Evolutionary conservation across 2,113 vertebrate species (phyloP), one percentile per base, ranked within the genome.

Genomic region (Embiotoca jacksoni): DNA sequence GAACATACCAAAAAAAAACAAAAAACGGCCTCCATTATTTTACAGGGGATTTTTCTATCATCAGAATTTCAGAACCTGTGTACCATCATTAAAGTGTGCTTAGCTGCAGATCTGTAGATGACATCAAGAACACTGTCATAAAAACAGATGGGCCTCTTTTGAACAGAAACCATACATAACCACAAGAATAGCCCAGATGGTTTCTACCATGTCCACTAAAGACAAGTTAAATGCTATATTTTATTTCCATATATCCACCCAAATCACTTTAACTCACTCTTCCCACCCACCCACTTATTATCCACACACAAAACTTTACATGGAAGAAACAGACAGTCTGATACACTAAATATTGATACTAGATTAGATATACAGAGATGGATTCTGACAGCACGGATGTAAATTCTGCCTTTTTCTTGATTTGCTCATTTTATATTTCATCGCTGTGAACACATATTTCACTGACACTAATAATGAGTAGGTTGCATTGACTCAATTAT

Each of bases 401-500:
- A 58, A 54, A 39, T 58, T 63, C 0, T 31, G 32, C 31, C 37
- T 33, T 56, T 71, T 61, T 32, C 44, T 16, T 59, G n/a, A 82
- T 82, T 75, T 68, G 67, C 35, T 74, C 36, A 46, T 47, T 79
- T 56, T 36, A 81, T 67, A 31, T 77, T 72, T 80, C 36, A 33
- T 32, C 44, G 67, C 44, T 55, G 13, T 8, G 55, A 75, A 71
- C 10, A 75, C 16, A 64, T 15, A 73, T 75, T 61, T 65, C 7
- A 68, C 60, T 39, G 60, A 79, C 66, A 84, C 69, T 72, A 66
- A 87, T 81, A 91, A 88, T 57, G 66, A 89, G 69, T 75, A 66
- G 87, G 71, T 80, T 83, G 84, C 74, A 89, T 78, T 53, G 80
- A 88, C 76, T 84, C 72, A 85, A 90, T 89, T 88, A 88, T 80